Evolutionary conservation across 2,797 vertebrate species (phyloP).

Genomic region (Mormyrops attenuatus): DNA sequence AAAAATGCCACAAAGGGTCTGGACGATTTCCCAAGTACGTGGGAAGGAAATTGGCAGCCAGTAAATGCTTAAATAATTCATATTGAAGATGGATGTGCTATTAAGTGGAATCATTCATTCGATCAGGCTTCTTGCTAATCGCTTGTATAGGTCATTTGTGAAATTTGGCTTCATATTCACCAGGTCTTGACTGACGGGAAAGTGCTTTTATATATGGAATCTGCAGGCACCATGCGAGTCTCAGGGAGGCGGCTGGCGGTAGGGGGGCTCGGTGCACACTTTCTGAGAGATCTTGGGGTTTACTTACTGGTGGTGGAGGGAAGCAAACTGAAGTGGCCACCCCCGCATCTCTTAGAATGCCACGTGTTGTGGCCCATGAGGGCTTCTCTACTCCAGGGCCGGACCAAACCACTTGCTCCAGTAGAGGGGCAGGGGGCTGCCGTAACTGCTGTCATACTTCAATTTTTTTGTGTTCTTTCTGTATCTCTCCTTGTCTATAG

Average conservation of each 20-base stretch:
- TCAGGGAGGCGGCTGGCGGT: constrained; percentile 9
- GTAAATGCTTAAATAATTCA: neutral
- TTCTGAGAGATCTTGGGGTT: constrained; percentile 8
- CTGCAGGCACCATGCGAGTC: neutral
- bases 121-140: neutral
- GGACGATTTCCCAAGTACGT: neutral
- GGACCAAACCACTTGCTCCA: constrained; percentile 53
- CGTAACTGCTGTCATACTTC: constrained; percentile 24
- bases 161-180: neutral
- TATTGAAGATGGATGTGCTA: neutral
- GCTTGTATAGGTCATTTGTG: neutral
- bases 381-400: constrained; percentile 38
- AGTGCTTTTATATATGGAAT: neutral
- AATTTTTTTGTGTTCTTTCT: constrained; percentile 24
- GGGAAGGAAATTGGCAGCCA: constrained; percentile 9
- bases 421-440: constrained; percentile 45
- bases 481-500: constrained; percentile 25
- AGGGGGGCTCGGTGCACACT: neutral
- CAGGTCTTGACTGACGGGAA: neutral
- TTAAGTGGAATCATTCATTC: neutral
- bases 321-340: constrained; percentile 31
- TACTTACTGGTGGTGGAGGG: constrained; percentile 27
- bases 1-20: neutral
- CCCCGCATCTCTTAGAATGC: constrained; percentile 35
- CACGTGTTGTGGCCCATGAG: constrained; percentile 38